Evolutionary conservation across 2,113 vertebrate genomes (phyloP), one percentile per base, ranked within the genome.

Genomic region (Gambusia holbrooki): DNA sequence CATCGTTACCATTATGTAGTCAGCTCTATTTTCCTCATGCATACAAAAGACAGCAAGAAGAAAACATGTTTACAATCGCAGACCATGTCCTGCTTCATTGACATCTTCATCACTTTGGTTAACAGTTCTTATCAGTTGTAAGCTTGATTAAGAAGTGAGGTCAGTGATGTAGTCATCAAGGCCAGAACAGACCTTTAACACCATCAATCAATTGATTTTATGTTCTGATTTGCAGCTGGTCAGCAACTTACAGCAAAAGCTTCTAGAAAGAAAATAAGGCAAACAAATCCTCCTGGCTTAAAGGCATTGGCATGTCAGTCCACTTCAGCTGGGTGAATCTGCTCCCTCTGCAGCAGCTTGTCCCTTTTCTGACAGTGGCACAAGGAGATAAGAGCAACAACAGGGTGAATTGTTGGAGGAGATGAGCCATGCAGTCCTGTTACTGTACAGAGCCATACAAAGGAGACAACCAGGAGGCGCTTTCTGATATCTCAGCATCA

Each of bases 331-430:
- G 80, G 22, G 32, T 28, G 70, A 40, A 32, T 65, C 62, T 32
- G 0, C 48, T 14, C 51, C 33, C n/a, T 69, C 13, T 66, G 54
- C 63, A 62, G 60, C 67, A n/a, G 45, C 58, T 37, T 74, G 62
- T 66, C 81, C 17, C 17, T 7, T 1, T 32, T 69, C 66, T 77
- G 28, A 58, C 29, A 63, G 71, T 45, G 48, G 42, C 35, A 62
- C 0, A 2, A 40, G 67, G 42, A 64, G 65, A 71, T 54, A 19
- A 72, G 63, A 68, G 67, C 72, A 74, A 88, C 90, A 90, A 88
- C 58, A 54, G 79, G 42, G 66, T 0, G n/a, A 58, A 79, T 82
- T 85, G 88, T 86, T 78, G 12, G 77, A 86, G 74, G 74, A 2
- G 66, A 74, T 79, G 81, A 25, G 60, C 68, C 74, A 42, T 64